Percentiles rank a stretch among this genome's conserved stretches.
These are phyloP conservation scores for Sphenopsis melanotis DNA, from an alignment of 2,797 vertebrate species.

Conservation along the genomic window DNA sequence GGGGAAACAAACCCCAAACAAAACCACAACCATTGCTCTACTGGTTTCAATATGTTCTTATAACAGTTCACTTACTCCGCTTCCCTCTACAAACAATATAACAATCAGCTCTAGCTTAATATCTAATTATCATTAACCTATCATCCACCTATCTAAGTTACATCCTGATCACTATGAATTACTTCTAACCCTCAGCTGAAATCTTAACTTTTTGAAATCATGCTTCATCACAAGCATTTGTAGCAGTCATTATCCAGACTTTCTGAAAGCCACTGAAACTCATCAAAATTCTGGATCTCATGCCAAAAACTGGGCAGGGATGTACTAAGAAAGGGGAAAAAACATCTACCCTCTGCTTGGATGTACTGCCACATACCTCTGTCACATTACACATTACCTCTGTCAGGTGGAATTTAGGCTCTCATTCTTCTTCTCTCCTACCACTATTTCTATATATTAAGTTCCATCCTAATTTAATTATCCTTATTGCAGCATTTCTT, in stretches of 20 bases:
- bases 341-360: not conserved
- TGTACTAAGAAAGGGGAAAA: not conserved
- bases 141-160: not conserved
- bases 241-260: not conserved
- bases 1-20: accelerated
- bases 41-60: not conserved
- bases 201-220: not conserved
- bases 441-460: not conserved
- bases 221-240: not conserved
- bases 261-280: not conserved
- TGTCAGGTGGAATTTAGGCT: not conserved
- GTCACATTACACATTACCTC: not conserved
- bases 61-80: not conserved
- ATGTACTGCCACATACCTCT: not conserved
- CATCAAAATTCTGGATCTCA: not conserved
- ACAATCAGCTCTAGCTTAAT: not conserved
- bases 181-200: not conserved
- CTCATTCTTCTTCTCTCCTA: not conserved
- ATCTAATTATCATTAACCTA: not conserved
- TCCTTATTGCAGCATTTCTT: not conserved
- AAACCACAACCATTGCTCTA: not conserved
- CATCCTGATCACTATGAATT: not conserved
- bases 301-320: not conserved
- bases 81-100: not conserved
- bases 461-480: conserved; percentile 15